Evolutionary conservation across 2,888 invertebrate species (phyloP), one percentile per base, ranked within the genome.

Genomic region (Pyrgus malvae): DNA sequence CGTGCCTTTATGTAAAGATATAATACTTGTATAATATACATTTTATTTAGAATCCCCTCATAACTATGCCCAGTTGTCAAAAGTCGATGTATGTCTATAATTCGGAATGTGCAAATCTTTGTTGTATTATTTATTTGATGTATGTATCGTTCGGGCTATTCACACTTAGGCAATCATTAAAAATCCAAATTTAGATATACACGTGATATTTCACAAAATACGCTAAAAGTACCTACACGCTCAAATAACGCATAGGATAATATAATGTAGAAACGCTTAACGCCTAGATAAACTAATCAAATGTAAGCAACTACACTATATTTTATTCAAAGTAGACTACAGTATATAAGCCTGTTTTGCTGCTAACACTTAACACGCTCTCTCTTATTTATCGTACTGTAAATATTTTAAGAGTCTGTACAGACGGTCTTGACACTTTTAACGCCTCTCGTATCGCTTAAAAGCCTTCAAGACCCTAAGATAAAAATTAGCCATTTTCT

Each of bases 221-320:
- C 42, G 62, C 62, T 64, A 57, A 17, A 57, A 37, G 9, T 19
- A 63, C 79, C 78, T 19, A 63, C 79, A 78, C 76, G 78, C 78
- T 75, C 68, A 58, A 63, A 14, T 16, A 14, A 67, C 65, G 75
- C 75, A 70, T 72, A 72, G 70, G 70, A 62, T 65, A 45, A 62
- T 61, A 63, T 50, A 38, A 50, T 8, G 31, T 35, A 54, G 46
- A 42, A 35, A 37, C 14, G 54, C 53, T 53, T 53, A 45, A 29
- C 38, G 37, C 44, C 9, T 44, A 37, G 37, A 21, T 21, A 23
- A 3, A 31, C 27, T 14, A 33, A 19, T 14, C 7, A 48, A 19
- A 6, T 27, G 8, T 48, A 25, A 25, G 21, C 16, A 16, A 25
- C 12, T 33, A 6, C 25, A 11, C 16, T 19, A 37, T 45, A 38